Conservation (phyloP, 2,113 vertebrate genomes). For the Ancistrus triradiatus region DNA sequence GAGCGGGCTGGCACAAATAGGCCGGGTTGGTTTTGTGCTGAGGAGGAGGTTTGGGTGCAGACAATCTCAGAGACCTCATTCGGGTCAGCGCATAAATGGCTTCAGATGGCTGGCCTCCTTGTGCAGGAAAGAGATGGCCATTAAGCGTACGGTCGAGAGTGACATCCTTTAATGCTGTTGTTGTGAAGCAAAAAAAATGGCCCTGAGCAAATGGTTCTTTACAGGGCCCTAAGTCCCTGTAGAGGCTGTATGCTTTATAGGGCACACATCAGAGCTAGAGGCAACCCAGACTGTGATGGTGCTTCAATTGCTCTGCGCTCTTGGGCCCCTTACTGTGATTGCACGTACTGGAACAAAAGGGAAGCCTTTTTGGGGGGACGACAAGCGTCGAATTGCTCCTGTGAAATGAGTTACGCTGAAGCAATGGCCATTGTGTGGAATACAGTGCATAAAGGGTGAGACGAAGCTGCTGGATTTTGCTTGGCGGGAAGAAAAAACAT, state of each 20-base stretch:
- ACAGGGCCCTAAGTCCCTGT: conserved; percentile 25
- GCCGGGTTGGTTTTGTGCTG: not conserved
- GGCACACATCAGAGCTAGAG: conserved; percentile 21
- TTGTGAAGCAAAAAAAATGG: not conserved
- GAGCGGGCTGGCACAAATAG: not conserved
- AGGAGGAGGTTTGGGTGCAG: conserved; percentile 5
- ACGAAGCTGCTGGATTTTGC: conserved; percentile 36
- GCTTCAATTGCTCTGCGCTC: conserved; percentile 43
- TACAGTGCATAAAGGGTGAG: conserved; percentile 43
- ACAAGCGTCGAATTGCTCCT: conserved; percentile 37
- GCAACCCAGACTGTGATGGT: conserved; percentile 5
- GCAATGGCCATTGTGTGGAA: conserved; percentile 46
- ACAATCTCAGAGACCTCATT: conserved; percentile 26
- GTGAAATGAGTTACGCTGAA: conserved; percentile 52
- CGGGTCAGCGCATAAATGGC: conserved; percentile 34
- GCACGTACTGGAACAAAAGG: conserved; percentile 64
- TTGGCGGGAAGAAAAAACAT: no score
- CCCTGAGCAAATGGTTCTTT: not conserved
- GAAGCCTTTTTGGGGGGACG: conserved; percentile 63
- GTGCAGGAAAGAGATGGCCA: not conserved
- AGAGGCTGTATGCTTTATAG: conserved; percentile 58
- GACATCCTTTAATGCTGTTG: conserved; percentile 18
- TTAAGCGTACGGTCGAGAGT: not conserved
- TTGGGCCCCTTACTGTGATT: conserved; percentile 49
- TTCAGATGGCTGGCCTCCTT: not conserved